Evolutionary conservation across 2,888 invertebrate species (phyloP), one percentile per base, ranked within the genome.

Genomic region (Ormyrus pomaceus): DNA sequence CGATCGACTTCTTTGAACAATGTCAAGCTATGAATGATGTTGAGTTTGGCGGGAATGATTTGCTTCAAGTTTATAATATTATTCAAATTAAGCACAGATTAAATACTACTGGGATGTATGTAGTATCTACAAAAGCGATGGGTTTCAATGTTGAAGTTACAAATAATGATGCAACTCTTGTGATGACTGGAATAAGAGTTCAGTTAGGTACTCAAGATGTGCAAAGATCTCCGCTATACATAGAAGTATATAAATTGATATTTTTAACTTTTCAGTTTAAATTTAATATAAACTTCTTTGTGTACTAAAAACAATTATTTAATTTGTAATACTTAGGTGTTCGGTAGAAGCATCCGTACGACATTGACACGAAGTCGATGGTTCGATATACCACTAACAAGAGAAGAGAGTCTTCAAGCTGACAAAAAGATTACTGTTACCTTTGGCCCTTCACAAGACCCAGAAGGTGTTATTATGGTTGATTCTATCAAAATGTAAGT

Each of bases 1-100:
- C 98, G 0, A 95, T 98, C 56, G 99, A 99, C 89, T 99, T 98
- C 93, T 99, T 99, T 91, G 99, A 99, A 90, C 96, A 98, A 88
- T 98, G 98, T 89, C 95, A 96, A 75, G 94, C 95, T 9, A 95
- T 98, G 94, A 96, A 95, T 83, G 98, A 99, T 86, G 95, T 98
- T 0, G 99, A 99, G 90, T 97, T 96, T 88, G 98, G 98, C 9
- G 99, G 99, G 8, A 97, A 97, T 88, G 99, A 99, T 91, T 91
- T 99, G 0, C 91, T 99, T 8, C 98, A 99, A 91, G 95, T 98
- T 62, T 98, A 98, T 91, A 98, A 98, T 88, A 95, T 95, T 0
- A 95, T 96, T 19, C 99, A 99, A 91, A 94, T 99, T 56, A 99
- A 98, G 91, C 96, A 97, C 86, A 93, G 99, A 11, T 93, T 98